phyloP scores from a whole-genome alignment of 2,113 vertebrate species.

The Nothoprocta perdicaria region DNA sequence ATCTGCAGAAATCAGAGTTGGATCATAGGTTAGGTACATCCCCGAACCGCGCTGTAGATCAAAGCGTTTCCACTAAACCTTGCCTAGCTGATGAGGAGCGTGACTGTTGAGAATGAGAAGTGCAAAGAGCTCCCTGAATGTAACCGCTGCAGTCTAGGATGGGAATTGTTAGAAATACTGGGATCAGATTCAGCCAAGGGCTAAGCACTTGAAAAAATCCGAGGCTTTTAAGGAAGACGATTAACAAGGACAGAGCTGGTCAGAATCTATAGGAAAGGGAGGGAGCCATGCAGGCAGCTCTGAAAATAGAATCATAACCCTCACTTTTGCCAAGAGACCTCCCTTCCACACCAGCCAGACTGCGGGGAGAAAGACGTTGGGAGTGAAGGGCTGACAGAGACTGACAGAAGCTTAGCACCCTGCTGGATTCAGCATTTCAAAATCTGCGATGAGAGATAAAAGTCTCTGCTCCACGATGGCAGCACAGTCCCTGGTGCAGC shows the following conservation, averaged over 20 bases:
- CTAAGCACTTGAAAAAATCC: neutral
- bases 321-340: constrained; percentile 3
- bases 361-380: constrained; percentile 66
- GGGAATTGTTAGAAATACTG: rapidly evolving
- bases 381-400: constrained; percentile 60
- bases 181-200: neutral
- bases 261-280: neutral
- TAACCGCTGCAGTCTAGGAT: rapidly evolving
- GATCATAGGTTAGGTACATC: neutral
- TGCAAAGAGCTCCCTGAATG: neutral
- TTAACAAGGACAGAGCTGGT: neutral
- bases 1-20: neutral
- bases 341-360: constrained; percentile 43
- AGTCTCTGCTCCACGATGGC: neutral
- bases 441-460: constrained; percentile 20
- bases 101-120: rapidly evolving
- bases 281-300: neutral
- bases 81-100: neutral
- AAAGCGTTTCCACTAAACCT: neutral
- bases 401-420: constrained; percentile 72
- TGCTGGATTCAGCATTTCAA: constrained; percentile 58
- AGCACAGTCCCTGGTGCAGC: constrained; percentile 24
- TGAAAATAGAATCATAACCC: neutral
- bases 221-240: neutral
- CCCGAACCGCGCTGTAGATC: neutral